Evolutionary conservation across 2,888 invertebrate species (phyloP).

Genomic region (Urechis unicinctus): DNA sequence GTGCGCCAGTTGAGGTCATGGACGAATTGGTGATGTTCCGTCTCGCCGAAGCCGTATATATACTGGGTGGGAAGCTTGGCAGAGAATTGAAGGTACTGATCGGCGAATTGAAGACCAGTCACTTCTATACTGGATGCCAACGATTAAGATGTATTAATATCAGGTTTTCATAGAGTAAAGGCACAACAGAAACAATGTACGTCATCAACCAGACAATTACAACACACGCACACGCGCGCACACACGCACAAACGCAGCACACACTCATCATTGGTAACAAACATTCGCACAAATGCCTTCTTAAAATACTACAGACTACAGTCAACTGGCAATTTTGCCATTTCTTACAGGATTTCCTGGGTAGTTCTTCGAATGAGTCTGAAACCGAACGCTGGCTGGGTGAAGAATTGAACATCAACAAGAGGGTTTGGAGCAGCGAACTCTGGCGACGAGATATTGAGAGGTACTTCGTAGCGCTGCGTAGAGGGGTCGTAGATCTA

Average conservation of each 20-base stretch:
- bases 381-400: conserved; percentile 27
- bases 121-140: conserved; percentile 25
- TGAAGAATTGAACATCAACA: conserved; percentile 24
- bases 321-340: not conserved
- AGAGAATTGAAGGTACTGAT: conserved; percentile 35
- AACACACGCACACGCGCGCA: no score
- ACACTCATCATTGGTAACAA: no score
- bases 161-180: not conserved
- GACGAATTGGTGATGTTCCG: conserved; percentile 29
- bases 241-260: no score
- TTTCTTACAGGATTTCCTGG: conserved; percentile 15
- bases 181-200: no score
- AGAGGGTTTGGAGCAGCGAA: conserved; percentile 14
- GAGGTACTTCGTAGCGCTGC: conserved; percentile 12
- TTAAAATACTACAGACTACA: not conserved
- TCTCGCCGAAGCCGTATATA: conserved; percentile 41
- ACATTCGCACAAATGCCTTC: no score
- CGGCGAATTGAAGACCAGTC: conserved; percentile 27
- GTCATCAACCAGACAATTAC: no score
- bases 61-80: conserved; percentile 30
- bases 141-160: not conserved
- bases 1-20: conserved; percentile 37
- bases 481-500: conserved; percentile 11
- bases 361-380: conserved; percentile 22
- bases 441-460: conserved; percentile 3